Evolutionary conservation across 2,797 vertebrate genomes (phyloP), one percentile per base, ranked within the genome.

Genomic region (Myotis myotis): DNA sequence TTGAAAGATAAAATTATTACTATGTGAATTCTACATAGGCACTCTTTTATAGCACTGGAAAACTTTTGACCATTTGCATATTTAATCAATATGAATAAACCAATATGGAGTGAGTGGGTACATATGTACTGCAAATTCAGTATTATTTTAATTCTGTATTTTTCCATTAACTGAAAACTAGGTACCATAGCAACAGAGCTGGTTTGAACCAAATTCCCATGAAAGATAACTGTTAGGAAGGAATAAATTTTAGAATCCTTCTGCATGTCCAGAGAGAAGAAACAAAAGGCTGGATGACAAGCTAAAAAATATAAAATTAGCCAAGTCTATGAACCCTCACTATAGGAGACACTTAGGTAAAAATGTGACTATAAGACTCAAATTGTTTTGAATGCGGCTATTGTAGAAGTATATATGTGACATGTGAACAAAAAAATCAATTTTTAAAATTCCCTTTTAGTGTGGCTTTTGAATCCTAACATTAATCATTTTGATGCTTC

Each of bases 181-280:
- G 86, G 62, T 88, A 82, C 38, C 83, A 95, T 89, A 96, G 89
- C 91, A 97, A 95, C 86, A 53, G 30, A 95, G 79, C 57, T 89
- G 38, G 51, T 94, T 93, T 95, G 95, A 95, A 79, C 11, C 51
- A 91, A 97, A 97, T 96, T 97, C 83, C 89, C 94, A 92, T 80
- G 44, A 86, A 92, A 95, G 86, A 91, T 17, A 95, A 92, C 25
- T 91, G 64, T 86, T 92, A 91, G 70, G 64, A 44, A 94, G 79
- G 74, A 93, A 95, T 51, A 88, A 11, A 92, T 95, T 95, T 96
- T 89, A 75, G 70, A 91, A 94, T 88, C 17, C 25, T 93, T 87
- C 55, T 86, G 28, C 44, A 93, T 28, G 3, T 79, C 75, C 75
- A 94, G 64, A 94, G 75, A 94, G 11, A 96, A 19, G 62, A 96